phyloP scores from a whole-genome alignment of 2,113 vertebrate species.

The Zosterops hypoxanthus region DNA sequence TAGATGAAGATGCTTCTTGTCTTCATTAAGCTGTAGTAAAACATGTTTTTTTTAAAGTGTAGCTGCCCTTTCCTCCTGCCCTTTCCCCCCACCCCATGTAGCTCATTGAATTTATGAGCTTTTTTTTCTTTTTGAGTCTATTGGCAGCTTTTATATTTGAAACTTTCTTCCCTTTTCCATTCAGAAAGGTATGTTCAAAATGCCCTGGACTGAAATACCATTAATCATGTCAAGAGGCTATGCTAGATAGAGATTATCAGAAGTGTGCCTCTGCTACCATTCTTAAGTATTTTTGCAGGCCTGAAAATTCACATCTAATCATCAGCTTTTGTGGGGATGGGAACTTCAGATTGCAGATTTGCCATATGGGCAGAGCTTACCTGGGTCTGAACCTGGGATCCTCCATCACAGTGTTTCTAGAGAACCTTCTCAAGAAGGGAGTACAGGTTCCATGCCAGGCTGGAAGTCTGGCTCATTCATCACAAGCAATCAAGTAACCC shows the following conservation, averaged over 20 bases:
- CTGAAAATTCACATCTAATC: not conserved
- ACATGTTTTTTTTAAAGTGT: not conserved
- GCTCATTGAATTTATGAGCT: not conserved
- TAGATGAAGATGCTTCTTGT: not conserved
- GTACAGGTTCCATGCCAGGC: not conserved
- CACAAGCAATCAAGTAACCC: not conserved
- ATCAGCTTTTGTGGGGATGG: not conserved
- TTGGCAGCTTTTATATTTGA: not conserved
- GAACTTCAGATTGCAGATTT: not conserved
- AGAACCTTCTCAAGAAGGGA: too few relatives aligned
- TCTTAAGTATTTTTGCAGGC: not conserved
- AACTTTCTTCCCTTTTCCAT: not conserved
- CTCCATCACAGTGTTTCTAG: not conserved
- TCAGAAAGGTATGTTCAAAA: not conserved
- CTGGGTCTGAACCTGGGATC: not conserved
- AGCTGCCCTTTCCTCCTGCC: not conserved
- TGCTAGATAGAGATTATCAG: not conserved
- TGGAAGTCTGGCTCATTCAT: not conserved
- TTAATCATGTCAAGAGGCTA: fast-evolving
- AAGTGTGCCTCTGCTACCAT: not conserved
- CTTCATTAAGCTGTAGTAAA: not conserved
- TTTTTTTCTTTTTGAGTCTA: not conserved
- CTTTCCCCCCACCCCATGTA: fast-evolving
- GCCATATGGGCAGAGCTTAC: not conserved
- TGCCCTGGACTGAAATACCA: not conserved